These are phyloP conservation scores for Cariama cristata DNA, from an alignment of 2,113 vertebrate genomes.

Conservation along the genomic window DNA sequence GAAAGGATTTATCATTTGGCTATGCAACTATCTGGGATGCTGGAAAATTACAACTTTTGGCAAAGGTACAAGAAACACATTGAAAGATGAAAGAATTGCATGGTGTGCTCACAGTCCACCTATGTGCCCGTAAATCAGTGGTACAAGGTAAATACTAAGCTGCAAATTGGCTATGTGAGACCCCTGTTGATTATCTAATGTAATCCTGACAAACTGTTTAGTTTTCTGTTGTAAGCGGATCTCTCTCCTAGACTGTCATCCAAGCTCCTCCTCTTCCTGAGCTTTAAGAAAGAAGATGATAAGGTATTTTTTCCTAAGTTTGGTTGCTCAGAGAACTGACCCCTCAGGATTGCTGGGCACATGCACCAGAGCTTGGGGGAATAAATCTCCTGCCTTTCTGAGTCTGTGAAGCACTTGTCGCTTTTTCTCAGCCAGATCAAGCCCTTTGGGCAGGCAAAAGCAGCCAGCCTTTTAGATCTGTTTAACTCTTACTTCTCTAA, in stretches of 20 bases:
- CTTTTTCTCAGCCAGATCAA: not conserved
- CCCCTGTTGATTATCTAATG: conserved; percentile 49
- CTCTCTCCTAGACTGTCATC: not conserved
- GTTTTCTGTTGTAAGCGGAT: conserved; percentile 18
- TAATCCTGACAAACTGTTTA: conserved; percentile 65
- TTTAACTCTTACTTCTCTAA: conserved; percentile 29
- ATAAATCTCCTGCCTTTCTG: not conserved
- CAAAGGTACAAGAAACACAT: conserved; percentile 26
- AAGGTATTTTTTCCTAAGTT: not conserved
- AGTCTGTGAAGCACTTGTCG: not conserved
- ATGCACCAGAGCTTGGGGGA: not conserved
- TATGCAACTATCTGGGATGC: conserved; percentile 33
- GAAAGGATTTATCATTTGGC: conserved; percentile 71
- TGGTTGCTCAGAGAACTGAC: not conserved
- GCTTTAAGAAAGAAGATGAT: not conserved
- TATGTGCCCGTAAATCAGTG: conserved; percentile 62
- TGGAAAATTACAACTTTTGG: conserved; percentile 60
- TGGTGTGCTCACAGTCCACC: conserved; percentile 22
- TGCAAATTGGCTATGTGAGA: conserved; percentile 53
- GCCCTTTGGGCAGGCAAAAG: not conserved
- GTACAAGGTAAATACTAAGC: conserved; percentile 64
- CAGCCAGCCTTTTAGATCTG: not conserved
- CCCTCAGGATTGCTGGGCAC: not conserved
- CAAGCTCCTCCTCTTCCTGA: not conserved
- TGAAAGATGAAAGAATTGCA: conserved; percentile 68